A percentile compares a stretch with the other conserved stretches of the same genome.
These are phyloP conservation scores for Eristalis arbustorum DNA, from an alignment of 2,888 invertebrate genomes.

Conservation along the genomic window DNA sequence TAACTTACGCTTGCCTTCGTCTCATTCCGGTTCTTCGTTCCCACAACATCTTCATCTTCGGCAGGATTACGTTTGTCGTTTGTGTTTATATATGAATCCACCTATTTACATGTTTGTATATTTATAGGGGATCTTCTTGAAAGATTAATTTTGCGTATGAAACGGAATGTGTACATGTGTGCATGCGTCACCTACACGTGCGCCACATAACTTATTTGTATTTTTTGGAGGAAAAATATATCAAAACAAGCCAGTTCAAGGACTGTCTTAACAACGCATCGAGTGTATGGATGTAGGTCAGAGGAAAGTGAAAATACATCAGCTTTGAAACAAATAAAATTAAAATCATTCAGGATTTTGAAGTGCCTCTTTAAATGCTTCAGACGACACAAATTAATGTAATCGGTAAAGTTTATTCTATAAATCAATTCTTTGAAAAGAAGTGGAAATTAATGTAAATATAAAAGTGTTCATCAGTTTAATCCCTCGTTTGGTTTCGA, in stretches of 20 bases:
- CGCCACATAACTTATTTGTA: slow-evolving; percentile 50
- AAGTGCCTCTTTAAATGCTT: slow-evolving; percentile 66
- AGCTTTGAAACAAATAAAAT: slow-evolving; percentile 17
- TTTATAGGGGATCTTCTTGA: slow-evolving; percentile 16
- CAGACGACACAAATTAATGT: slow-evolving; percentile 12
- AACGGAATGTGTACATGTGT: not conserved
- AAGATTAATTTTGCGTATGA: slow-evolving; percentile 18
- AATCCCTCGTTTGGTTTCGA: slow-evolving; percentile 12
- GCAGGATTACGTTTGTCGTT: slow-evolving; percentile 19
- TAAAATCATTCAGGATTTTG: slow-evolving; percentile 57
- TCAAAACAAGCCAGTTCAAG: slow-evolving; percentile 19
- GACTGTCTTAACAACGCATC: slow-evolving; percentile 15
- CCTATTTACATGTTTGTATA: slow-evolving; percentile 33
- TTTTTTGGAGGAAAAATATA: slow-evolving; percentile 20
- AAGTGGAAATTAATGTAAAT: not conserved
- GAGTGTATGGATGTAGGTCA: not conserved
- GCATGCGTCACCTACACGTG: not conserved
- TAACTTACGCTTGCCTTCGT: slow-evolving; percentile 8
- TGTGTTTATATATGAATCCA: slow-evolving; percentile 25
- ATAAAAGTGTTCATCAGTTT: slow-evolving; percentile 14
- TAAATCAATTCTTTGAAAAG: not conserved
- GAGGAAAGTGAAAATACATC: slow-evolving; percentile 6
- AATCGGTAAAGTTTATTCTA: not conserved
- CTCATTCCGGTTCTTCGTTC: slow-evolving; percentile 26
- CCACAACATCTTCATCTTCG: slow-evolving; percentile 40